Base-by-base conservation (phyloP, 2,888 invertebrate genomes). In the Rhagophthalmus giganteus region DNA sequence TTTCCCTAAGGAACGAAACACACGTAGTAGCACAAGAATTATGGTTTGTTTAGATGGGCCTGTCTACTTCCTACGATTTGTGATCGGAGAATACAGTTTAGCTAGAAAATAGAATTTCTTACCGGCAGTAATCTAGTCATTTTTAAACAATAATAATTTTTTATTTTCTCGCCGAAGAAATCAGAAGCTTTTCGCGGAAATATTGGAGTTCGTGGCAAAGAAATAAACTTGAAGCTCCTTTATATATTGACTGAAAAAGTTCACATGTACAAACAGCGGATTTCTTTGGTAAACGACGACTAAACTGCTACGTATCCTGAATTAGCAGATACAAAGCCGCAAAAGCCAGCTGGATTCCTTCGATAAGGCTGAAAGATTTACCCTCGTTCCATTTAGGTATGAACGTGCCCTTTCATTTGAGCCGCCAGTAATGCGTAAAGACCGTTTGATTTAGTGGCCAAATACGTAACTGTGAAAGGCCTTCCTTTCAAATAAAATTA, bases 311-410 rank as follows among this genome's bases (percentile, higher is more conserved):
- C 64, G 63, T 62, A 66, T 64, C 65, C 62, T 63, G 70, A 71
- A 72, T 72, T 71, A 72, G 71, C 69, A 64, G 65, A 67, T 71
- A 71, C 70, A 72, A 71, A 71, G 69, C 71, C 68, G 62, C 66
- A 65, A 64, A 68, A 68, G 69, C 69, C 66, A 65, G 65, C 66
- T 67, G 69, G 67, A 68, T 68, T 69, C 68, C 61, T 66, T 66
- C 67, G 71, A 71, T 70, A 71, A 71, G 64, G 68, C 66, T 67
- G 67, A 69, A 71, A 71, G 70, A 71, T 71, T 72, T 69, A 65
- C 66, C 66, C 65, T 62, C 63, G 60, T 68, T 69, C 68, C 68
- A 66, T 66, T 67, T 64, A 63, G 63, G 67, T 63, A 66, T 60
- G 62, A 65, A 66, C 65, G 67, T 67, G 66, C 63, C 65, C 65